Evolutionary conservation across 2,888 invertebrate genomes (phyloP).

Genomic region (Lithophane leautieri): DNA sequence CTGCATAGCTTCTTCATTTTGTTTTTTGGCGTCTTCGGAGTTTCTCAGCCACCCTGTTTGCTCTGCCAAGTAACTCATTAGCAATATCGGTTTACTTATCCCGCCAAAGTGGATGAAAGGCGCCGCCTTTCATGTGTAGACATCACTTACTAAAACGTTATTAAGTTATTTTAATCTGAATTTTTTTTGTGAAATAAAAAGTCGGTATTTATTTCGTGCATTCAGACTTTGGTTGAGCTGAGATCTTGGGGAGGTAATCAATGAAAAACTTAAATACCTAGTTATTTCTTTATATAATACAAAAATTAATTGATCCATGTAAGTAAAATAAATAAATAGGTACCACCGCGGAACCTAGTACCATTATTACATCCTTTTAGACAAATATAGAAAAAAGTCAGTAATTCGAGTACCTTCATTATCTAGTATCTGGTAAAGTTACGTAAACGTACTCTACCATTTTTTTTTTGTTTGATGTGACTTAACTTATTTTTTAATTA

Average conservation of each 20-base stretch:
- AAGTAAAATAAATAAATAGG: no score
- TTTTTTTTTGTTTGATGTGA: neutral
- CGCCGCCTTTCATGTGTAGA: conserved; percentile 25
- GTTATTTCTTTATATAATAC: neutral
- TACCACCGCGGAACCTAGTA: neutral
- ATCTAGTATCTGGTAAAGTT: neutral
- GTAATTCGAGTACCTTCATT: neutral
- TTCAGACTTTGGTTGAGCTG: no score
- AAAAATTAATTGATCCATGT: neutral
- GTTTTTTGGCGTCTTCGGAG: neutral
- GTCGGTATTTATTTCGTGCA: neutral
- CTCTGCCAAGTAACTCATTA: conserved; percentile 45
- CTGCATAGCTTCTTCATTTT: neutral
- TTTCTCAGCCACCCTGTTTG: conserved; percentile 6
- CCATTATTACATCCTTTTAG: no score
- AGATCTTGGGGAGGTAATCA: no score
- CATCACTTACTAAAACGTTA: conserved; percentile 27
- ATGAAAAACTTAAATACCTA: neutral
- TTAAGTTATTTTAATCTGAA: neutral
- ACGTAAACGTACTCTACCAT: neutral
- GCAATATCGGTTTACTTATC: conserved; percentile 50
- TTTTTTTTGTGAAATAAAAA: neutral
- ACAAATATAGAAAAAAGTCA: neutral
- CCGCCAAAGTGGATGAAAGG: conserved; percentile 47
- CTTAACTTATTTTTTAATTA: neutral